Evolutionary conservation across 1,140 invertebrate species (phyloP).

Genomic region (Trichonephila inaurata): DNA sequence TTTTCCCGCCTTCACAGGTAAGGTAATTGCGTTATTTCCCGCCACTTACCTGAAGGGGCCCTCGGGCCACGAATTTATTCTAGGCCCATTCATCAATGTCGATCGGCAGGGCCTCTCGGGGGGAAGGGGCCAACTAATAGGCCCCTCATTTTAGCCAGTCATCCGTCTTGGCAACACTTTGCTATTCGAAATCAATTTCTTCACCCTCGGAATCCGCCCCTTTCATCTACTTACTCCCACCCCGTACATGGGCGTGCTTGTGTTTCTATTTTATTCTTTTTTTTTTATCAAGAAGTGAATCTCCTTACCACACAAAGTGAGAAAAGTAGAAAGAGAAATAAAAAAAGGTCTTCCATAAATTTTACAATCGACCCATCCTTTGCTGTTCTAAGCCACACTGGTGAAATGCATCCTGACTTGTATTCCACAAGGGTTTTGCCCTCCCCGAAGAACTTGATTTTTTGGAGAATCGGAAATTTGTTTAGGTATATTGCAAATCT

Average conservation of each 20-base stretch:
- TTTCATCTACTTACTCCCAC: slow-evolving; percentile 37
- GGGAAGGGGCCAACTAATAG: slow-evolving; percentile 43
- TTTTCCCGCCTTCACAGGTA: not conserved
- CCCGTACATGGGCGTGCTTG: not conserved
- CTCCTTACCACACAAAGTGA: not conserved
- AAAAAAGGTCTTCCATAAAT: slow-evolving; percentile 21
- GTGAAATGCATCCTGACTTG: not conserved
- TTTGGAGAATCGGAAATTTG: not conserved
- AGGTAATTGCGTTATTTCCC: slow-evolving; percentile 52
- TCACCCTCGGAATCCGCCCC: slow-evolving; percentile 5
- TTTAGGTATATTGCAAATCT: not conserved
- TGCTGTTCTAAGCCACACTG: not conserved
- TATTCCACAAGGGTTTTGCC: not conserved
- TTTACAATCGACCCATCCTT: not conserved
- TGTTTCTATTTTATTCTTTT: not conserved
- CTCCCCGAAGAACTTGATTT: not conserved
- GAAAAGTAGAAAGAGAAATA: not conserved
- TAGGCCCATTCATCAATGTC: slow-evolving; percentile 48
- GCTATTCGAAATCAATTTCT: slow-evolving; percentile 46
- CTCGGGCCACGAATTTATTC: slow-evolving; percentile 42
- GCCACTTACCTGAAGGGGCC: slow-evolving; percentile 50
- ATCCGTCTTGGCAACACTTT: slow-evolving; percentile 35
- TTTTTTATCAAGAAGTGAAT: slow-evolving; percentile 16
- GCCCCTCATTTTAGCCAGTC: slow-evolving; percentile 43
- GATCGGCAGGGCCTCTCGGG: slow-evolving; percentile 24